Base-by-base conservation (phyloP, 1,140 invertebrate species). In the Acromyrmex charruanus region DNA sequence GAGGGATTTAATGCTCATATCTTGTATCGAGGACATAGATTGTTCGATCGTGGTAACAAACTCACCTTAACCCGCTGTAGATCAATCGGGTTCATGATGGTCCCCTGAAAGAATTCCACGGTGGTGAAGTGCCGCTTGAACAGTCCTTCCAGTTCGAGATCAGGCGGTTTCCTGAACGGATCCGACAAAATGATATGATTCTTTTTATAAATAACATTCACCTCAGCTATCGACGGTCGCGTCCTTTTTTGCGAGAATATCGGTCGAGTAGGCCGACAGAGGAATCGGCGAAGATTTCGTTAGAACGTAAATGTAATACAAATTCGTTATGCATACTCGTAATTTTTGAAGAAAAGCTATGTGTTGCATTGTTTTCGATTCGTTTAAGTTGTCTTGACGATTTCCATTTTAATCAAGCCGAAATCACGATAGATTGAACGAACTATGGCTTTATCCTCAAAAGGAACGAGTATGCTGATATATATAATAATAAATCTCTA, bases 111-210 rank as follows among this genome's bases (percentile, higher is more conserved):
- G 97, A 99, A 99, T 97, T 99, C 99, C 96, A 99, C 99, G 94
- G 99, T 99, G 93, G 99, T 99, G 97, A 99, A 99, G 97, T 99
- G 99, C 96, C 99, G 97, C 97, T 99, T 99, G 97, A 99, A 99
- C 94, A 99, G 97, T 96, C 99, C 99, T 97, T 99, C 99, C 96
- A 99, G 97, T 97, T 99, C 99, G 96, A 99, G 97, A 96, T 99
- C 99, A 95, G 98, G 98, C 95, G 98, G 98, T 96, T 98, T 98
- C 97, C 98, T 98, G 95, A 94, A 92, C 82, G 79, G 74, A 81
- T 92, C 92, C 92, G 90, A 94, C 88, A 94, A 93, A 94, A 94
- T 75, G 89, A 94, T 92, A 94, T 86, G 91, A 92, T 92, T 93
- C 81, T 71, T 84, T 92, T 93, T 93, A 92, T 89, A 94, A 94